Percentiles rank a stretch among this genome's conserved stretches.
Conservation (phyloP, 2,888 invertebrate genomes). For the Leucania comma region DNA sequence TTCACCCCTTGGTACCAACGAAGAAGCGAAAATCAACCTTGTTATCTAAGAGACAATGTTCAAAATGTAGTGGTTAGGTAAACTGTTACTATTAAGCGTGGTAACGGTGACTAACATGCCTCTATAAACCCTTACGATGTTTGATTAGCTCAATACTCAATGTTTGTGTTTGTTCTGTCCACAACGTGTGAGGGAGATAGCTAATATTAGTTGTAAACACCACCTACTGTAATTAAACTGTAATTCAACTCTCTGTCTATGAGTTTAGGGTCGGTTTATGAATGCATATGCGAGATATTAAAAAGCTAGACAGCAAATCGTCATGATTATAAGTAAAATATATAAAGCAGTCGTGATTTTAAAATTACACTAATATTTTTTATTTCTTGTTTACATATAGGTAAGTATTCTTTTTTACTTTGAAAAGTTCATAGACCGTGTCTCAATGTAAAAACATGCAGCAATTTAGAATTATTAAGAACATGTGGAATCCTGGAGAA, state of each 20-base stretch:
- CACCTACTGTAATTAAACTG: constrained; percentile 50
- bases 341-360: not conserved
- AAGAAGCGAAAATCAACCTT: constrained; percentile 37
- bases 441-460: too few species aligned
- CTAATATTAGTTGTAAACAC: constrained; percentile 69
- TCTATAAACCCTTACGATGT: constrained; percentile 75
- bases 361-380: not conserved
- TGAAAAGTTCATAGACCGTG: too few species aligned
- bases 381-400: too few species aligned
- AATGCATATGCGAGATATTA: not conserved
- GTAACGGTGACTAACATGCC: constrained; percentile 66
- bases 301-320: constrained; percentile 33
- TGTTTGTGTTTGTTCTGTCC: constrained; percentile 75
- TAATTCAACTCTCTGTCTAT: constrained; percentile 39
- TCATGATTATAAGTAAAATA: constrained; percentile 10
- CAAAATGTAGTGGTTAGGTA: constrained; percentile 23
- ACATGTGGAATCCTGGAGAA: too few species aligned
- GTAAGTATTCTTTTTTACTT: too few species aligned
- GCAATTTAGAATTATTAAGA: too few species aligned
- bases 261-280: constrained; percentile 35
- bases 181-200: constrained; percentile 68
- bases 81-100: constrained; percentile 56
- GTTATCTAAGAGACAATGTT: constrained; percentile 8
- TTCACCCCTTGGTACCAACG: not conserved
- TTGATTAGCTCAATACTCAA: constrained; percentile 76